A percentile compares a stretch with the other conserved stretches of the same genome.
These are phyloP conservation scores for Dicaeum eximium DNA, from an alignment of 2,113 vertebrate species.

Conservation along the genomic window DNA sequence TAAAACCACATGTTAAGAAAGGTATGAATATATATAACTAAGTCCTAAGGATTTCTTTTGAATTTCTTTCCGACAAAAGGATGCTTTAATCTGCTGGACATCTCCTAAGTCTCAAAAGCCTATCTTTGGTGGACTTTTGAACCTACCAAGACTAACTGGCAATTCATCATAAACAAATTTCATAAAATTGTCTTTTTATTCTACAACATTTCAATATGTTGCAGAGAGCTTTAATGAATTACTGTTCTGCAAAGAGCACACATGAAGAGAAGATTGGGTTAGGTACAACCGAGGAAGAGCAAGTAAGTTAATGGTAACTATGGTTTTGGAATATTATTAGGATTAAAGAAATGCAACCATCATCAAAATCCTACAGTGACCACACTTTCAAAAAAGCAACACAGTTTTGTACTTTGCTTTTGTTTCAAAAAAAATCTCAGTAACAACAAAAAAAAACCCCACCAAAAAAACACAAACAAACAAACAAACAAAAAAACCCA, in stretches of 20 bases:
- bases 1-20: neutral
- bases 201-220: neutral
- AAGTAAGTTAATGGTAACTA: neutral
- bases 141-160: neutral
- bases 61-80: neutral
- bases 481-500: neutral
- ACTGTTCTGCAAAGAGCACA: neutral
- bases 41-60: neutral
- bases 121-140: neutral
- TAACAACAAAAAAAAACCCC: neutral
- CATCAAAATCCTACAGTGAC: neutral
- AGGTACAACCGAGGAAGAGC: neutral
- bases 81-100: neutral
- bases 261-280: neutral
- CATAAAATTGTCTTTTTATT: neutral
- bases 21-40: neutral
- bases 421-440: neutral
- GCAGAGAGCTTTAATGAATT: neutral
- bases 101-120: neutral
- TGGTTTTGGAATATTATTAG: neutral
- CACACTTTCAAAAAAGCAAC: neutral
- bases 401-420: neutral
- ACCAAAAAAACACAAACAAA: too few relatives aligned
- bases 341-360: neutral
- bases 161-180: neutral